phyloP scores from a whole-genome alignment of 1,140 invertebrate species.

The Sycophila sp. region DNA sequence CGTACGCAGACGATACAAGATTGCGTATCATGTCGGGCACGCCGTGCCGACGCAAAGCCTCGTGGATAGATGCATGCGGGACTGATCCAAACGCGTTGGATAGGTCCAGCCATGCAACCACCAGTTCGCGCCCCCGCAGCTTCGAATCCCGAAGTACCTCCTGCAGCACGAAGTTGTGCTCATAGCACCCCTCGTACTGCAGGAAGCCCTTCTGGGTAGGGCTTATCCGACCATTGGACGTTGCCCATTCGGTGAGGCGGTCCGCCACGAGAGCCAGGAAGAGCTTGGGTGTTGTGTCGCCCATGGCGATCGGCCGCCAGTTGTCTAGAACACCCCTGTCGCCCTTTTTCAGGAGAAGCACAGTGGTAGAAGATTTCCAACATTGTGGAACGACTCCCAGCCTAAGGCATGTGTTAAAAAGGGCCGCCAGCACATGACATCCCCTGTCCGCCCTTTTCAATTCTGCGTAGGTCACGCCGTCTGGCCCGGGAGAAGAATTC shows the following conservation, averaged over 20 bases:
- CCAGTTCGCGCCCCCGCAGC: slow-evolving; percentile 14
- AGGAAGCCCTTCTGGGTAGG: slow-evolving; percentile 56
- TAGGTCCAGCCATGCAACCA: slow-evolving; percentile 48
- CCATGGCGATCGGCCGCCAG: too few relatives aligned
- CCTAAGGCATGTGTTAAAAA: too few relatives aligned
- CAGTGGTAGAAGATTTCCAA: slow-evolving; percentile 43
- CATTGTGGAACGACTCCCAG: not conserved
- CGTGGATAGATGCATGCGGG: not conserved
- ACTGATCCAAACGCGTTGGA: slow-evolving; percentile 44
- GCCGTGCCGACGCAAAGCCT: not conserved
- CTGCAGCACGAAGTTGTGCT: slow-evolving; percentile 55
- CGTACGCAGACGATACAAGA: not conserved
- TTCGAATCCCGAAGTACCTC: slow-evolving; percentile 41
- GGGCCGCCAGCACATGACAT: too few relatives aligned
- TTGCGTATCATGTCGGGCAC: not conserved
- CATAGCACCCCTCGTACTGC: slow-evolving; percentile 49
- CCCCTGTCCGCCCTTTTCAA: too few relatives aligned
- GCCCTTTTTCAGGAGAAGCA: slow-evolving; percentile 54
- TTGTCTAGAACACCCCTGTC: slow-evolving; percentile 43
- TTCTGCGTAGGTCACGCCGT: too few relatives aligned
- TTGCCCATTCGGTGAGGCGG: too few relatives aligned
- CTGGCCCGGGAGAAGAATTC: too few relatives aligned
- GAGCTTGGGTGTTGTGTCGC: too few relatives aligned
- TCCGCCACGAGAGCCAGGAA: too few relatives aligned
- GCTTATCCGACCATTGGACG: too few relatives aligned